Evolutionary conservation across 2,113 vertebrate genomes (phyloP).

Genomic region (Typhlomys cinereus): DNA sequence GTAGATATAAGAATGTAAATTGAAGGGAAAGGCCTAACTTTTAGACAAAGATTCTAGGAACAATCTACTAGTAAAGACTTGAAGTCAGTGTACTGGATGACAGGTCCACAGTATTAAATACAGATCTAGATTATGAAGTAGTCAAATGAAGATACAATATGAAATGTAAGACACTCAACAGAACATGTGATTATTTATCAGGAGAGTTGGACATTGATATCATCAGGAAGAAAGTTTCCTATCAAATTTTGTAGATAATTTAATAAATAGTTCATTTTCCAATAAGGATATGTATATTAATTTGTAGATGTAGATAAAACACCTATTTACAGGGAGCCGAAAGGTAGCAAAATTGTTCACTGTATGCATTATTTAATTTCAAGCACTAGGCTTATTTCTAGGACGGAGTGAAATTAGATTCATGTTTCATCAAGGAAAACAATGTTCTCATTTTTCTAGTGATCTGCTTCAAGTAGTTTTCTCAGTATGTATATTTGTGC

Average conservation of each 20-base stretch:
- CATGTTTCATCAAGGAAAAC: background rate
- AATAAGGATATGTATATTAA: background rate
- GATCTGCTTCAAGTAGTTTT: background rate
- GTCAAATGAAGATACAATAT: background rate
- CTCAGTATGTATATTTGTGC: slow-evolving; percentile 29
- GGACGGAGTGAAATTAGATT: background rate
- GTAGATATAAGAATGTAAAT: background rate
- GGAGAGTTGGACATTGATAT: background rate
- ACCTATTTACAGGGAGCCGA: background rate
- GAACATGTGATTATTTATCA: background rate
- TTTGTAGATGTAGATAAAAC: too few species aligned
- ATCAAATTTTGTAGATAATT: background rate
- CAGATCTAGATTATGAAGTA: background rate
- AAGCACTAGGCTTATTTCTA: background rate
- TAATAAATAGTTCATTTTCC: background rate
- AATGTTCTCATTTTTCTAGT: slow-evolving; percentile 38
- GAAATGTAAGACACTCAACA: background rate
- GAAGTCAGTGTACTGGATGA: background rate
- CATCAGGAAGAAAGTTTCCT: slow-evolving; percentile 6
- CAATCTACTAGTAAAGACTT: too few species aligned
- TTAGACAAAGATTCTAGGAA: too few species aligned
- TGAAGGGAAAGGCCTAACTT: too few species aligned
- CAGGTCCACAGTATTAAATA: background rate
- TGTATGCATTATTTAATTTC: background rate
- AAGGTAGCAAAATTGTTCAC: background rate